Evolutionary conservation across 1,140 invertebrate species (phyloP).

Genomic region (Chrysopa pallens): DNA sequence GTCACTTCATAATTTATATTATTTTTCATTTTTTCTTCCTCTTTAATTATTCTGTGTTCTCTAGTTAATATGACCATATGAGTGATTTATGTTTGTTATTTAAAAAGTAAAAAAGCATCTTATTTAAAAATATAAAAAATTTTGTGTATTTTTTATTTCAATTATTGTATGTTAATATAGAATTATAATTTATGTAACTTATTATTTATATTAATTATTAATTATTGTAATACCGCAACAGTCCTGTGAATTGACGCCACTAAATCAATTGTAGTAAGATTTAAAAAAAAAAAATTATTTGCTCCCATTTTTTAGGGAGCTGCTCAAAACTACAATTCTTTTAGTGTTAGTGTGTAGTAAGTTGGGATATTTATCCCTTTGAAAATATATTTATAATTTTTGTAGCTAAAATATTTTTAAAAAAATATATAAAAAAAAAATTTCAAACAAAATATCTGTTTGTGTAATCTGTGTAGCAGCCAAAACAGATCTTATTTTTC

Average conservation of each 20-base stretch:
- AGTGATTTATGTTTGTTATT: constrained; percentile 22
- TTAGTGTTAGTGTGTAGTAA: too few species aligned
- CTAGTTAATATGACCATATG: constrained; percentile 16
- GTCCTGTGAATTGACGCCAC: constrained; percentile 8
- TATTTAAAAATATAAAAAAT: constrained; percentile 15
- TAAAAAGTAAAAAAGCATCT: constrained; percentile 10
- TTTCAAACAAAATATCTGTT: too few species aligned
- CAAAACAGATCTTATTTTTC: too few species aligned
- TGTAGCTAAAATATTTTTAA: too few species aligned
- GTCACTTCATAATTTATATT: background rate
- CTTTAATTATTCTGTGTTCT: constrained; percentile 13
- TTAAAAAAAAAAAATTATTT: too few species aligned
- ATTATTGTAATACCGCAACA: constrained; percentile 8
- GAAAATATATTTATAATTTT: too few species aligned
- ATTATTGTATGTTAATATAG: constrained; percentile 24
- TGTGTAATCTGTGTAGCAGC: too few species aligned
- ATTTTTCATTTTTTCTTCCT: constrained; percentile 7
- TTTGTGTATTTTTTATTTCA: constrained; percentile 22
- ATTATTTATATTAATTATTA: constrained; percentile 21
- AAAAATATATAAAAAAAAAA: too few species aligned
- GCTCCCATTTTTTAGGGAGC: too few species aligned
- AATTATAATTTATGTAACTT: constrained; percentile 26
- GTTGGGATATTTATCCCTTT: too few species aligned
- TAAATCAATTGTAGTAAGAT: background rate
- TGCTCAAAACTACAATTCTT: too few species aligned